Evolutionary conservation across 2,113 vertebrate genomes (phyloP).

Genomic region (Apteryx mantelli): DNA sequence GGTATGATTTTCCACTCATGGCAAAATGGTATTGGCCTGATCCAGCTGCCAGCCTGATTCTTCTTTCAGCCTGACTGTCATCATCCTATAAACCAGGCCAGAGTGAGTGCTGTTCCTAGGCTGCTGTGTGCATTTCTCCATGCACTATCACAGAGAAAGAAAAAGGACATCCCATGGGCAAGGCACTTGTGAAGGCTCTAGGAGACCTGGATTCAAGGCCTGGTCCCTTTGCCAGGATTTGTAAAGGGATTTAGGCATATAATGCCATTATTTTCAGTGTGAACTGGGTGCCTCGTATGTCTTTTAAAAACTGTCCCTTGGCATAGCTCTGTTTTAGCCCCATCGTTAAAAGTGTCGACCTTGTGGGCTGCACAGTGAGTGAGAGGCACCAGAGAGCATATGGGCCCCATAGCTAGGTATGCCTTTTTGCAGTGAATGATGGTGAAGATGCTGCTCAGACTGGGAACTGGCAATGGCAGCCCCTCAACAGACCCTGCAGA

Average conservation of each 20-base stretch:
- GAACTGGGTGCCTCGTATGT: background rate
- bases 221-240: background rate
- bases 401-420: background rate
- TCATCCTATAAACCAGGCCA: conserved; percentile 63
- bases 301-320: background rate
- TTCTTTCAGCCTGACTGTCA: conserved; percentile 31
- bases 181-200: background rate
- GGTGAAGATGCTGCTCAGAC: background rate
- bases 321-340: background rate
- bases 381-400: background rate
- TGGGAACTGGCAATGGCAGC: background rate
- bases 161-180: background rate
- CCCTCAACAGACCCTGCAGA: background rate
- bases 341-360: background rate
- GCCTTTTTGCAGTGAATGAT: background rate
- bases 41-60: background rate
- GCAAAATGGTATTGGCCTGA: conserved; percentile 78
- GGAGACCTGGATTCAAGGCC: background rate
- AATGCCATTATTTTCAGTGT: background rate
- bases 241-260: background rate
- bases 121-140: background rate
- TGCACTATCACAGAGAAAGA: background rate
- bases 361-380: background rate
- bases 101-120: background rate
- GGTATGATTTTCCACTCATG: conserved; percentile 79